Percentiles rank a stretch among this genome's conserved stretches.
phyloP scores from a whole-genome alignment of 2,888 invertebrate genomes.

The Clivina fossor region DNA sequence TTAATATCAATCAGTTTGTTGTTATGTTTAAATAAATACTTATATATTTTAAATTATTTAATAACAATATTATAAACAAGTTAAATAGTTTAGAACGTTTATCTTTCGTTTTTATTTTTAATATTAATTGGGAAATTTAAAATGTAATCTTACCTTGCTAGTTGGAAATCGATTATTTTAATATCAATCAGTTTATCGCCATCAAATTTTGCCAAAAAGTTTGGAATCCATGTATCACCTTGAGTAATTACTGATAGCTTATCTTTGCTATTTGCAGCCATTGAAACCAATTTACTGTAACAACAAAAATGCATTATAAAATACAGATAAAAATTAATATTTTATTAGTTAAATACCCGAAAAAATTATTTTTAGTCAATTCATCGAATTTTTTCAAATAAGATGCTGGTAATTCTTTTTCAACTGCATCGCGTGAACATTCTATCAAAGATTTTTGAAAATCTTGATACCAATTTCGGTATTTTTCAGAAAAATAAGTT shows the following conservation, averaged over 20 bases:
- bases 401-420: slow-evolving; percentile 62
- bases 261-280: slow-evolving; percentile 35
- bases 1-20: slow-evolving; percentile 54
- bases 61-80: too few relatives aligned
- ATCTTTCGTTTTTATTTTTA: too few relatives aligned
- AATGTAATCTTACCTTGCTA: slow-evolving; percentile 53
- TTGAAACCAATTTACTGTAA: slow-evolving; percentile 15
- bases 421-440: slow-evolving; percentile 65
- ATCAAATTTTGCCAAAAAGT: slow-evolving; percentile 62
- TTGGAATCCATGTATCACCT: slow-evolving; percentile 77
- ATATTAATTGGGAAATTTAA: too few relatives aligned
- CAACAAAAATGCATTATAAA: background rate
- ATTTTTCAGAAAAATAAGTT: slow-evolving; percentile 59
- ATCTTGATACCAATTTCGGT: slow-evolving; percentile 60
- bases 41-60: too few relatives aligned
- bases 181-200: slow-evolving; percentile 51
- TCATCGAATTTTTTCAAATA: slow-evolving; percentile 61
- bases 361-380: slow-evolving; percentile 58
- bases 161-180: slow-evolving; percentile 71
- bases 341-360: slow-evolving; percentile 53
- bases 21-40: too few relatives aligned
- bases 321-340: slow-evolving; percentile 47
- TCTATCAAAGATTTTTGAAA: slow-evolving; percentile 57
- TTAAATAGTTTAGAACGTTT: too few relatives aligned
- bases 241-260: slow-evolving; percentile 63